These are phyloP conservation scores for Corythucha ciliata DNA, from an alignment of 2,888 invertebrate species.

Conservation along the genomic window DNA sequence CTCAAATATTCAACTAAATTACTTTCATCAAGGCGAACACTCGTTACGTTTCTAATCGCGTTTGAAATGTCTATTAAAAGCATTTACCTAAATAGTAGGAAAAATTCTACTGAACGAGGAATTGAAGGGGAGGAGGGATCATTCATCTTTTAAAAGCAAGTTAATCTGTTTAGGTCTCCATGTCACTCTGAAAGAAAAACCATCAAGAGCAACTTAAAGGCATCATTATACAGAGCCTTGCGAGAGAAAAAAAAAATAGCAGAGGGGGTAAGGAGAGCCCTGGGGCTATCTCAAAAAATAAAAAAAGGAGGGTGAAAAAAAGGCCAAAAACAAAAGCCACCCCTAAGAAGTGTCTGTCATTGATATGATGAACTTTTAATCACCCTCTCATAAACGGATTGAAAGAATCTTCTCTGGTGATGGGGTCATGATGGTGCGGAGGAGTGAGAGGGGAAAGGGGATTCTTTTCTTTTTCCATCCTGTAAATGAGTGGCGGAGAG, in stretches of 20 bases:
- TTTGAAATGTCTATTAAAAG: too few species aligned
- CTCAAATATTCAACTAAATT: too few species aligned
- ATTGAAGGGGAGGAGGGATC: too few species aligned
- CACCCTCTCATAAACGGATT: constrained; percentile 31
- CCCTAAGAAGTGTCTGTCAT: constrained; percentile 28
- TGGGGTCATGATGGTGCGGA: constrained; percentile 5
- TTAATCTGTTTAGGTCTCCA: too few species aligned
- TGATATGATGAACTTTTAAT: constrained; percentile 32
- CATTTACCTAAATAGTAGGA: too few species aligned
- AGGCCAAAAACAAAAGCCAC: constrained; percentile 28
- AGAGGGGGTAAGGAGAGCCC: background rate
- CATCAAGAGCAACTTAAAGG: constrained; percentile 10
- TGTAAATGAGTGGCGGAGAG: too few species aligned
- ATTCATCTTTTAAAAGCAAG: too few species aligned
- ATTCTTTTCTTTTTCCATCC: too few species aligned
- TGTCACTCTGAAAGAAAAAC: too few species aligned
- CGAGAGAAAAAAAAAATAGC: background rate
- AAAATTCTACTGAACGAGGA: too few species aligned
- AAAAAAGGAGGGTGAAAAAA: constrained; percentile 10
- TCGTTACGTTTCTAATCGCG: too few species aligned
- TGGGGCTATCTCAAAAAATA: constrained; percentile 4
- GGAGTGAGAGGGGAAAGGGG: constrained; percentile 18
- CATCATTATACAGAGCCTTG: constrained; percentile 8
- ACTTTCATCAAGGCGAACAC: too few species aligned
- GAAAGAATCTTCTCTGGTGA: constrained; percentile 28